These are phyloP conservation scores for Tauraco hartlaubi DNA, from an alignment of 2,797 vertebrate species.

Conservation along the genomic window DNA sequence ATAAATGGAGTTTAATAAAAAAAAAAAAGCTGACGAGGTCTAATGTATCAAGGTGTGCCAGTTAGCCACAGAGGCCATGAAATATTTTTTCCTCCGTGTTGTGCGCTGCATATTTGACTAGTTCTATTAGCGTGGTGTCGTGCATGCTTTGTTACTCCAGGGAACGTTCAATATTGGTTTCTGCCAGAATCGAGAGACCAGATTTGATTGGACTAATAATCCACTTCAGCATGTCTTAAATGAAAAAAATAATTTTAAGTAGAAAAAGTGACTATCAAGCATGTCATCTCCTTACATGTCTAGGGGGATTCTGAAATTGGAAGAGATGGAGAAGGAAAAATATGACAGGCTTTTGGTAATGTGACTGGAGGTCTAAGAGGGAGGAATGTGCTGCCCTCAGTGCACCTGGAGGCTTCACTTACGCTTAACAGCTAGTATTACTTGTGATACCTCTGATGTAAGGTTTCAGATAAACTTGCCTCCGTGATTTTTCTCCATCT, in stretches of 20 bases:
- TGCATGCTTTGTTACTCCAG: not conserved
- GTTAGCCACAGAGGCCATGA: not conserved
- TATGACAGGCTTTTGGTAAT: slow-evolving; percentile 3
- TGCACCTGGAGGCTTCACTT: slow-evolving; percentile 10
- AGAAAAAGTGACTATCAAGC: not conserved
- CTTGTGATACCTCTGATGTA: not conserved
- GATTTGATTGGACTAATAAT: slow-evolving; percentile 14
- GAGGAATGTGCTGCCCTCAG: slow-evolving; percentile 14
- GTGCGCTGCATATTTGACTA: not conserved
- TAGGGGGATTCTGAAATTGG: slow-evolving; percentile 3
- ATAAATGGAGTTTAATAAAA: not conserved
- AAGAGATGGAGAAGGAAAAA: slow-evolving; percentile 14
- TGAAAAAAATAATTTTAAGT: not conserved
- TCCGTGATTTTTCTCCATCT: not conserved
- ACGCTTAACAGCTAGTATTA: not conserved
- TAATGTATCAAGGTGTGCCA: not conserved
- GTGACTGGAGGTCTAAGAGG: slow-evolving; percentile 8
- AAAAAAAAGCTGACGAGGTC: not conserved
- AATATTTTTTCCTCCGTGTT: not conserved
- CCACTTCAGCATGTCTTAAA: not conserved
- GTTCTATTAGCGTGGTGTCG: not conserved
- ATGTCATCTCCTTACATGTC: not conserved
- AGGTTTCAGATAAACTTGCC: not conserved
- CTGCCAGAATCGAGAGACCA: not conserved
- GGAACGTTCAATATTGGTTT: not conserved